A percentile compares a stretch with the other conserved stretches of the same genome.
Conservation (phyloP, 2,888 invertebrate species). For the Tinea pellionella region DNA sequence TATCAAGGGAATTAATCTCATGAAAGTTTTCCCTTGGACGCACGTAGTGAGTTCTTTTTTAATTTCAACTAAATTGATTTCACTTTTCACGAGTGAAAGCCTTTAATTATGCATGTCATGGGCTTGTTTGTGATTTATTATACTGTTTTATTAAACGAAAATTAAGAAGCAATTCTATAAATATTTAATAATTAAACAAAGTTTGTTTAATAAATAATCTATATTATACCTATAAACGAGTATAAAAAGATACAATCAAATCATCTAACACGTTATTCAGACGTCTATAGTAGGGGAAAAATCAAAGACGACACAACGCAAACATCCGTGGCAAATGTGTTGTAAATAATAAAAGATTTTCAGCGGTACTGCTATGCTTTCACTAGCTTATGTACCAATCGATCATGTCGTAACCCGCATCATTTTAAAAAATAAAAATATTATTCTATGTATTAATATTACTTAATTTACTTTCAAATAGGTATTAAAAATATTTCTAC, state of each 20-base stretch:
- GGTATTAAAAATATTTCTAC: no score
- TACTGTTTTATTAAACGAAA: not conserved
- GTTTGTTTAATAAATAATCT: no score
- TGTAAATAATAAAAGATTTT: conserved; percentile 17
- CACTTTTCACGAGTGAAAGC: conserved; percentile 22
- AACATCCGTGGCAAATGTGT: conserved; percentile 15
- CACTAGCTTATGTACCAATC: not conserved
- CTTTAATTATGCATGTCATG: not conserved
- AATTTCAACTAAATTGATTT: conserved; percentile 51
- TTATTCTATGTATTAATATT: no score
- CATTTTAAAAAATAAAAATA: not conserved
- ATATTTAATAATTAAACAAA: no score
- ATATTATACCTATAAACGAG: no score
- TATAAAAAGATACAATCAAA: not conserved
- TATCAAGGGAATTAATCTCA: conserved; percentile 68
- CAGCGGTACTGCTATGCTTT: not conserved
- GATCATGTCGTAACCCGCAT: not conserved
- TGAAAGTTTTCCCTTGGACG: conserved; percentile 59
- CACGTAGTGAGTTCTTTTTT: conserved; percentile 32
- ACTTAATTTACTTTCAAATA: no score
- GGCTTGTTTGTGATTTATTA: not conserved
- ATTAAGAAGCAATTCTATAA: no score
- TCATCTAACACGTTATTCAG: not conserved
- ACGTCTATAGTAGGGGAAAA: conserved; percentile 4
- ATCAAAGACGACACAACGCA: conserved; percentile 10